Conservation (phyloP, 2,888 invertebrate species). For the Amblyteles armatorius region DNA sequence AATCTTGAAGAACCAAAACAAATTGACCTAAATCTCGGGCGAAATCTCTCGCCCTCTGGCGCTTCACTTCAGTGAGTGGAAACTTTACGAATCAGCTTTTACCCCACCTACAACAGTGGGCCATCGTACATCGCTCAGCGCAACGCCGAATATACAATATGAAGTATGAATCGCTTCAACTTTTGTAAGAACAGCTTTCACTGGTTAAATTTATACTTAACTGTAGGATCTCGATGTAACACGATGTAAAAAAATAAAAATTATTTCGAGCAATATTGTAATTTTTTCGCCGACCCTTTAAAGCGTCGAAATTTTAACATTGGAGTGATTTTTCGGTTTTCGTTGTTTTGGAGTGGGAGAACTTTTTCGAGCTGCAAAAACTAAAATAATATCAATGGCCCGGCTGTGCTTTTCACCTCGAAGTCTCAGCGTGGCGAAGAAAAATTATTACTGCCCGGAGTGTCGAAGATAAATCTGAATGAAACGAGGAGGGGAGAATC, state of each 20-base stretch:
- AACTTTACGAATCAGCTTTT: slow-evolving; percentile 63
- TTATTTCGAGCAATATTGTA: neutral
- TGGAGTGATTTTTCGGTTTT: neutral
- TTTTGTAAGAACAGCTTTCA: no score
- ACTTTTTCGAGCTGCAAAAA: neutral
- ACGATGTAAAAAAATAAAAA: slow-evolving; percentile 43
- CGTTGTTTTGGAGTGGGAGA: neutral
- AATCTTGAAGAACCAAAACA: slow-evolving; percentile 22
- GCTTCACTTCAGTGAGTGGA: slow-evolving; percentile 38
- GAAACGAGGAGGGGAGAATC: neutral
- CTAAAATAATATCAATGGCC: neutral
- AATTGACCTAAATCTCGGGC: slow-evolving; percentile 70
- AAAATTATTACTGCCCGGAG: slow-evolving; percentile 21
- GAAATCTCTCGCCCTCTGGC: slow-evolving; percentile 36
- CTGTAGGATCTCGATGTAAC: slow-evolving; percentile 67
- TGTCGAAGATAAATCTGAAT: slow-evolving; percentile 47
- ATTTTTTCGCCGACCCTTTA: neutral
- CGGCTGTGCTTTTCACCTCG: neutral
- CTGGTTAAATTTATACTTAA: neutral
- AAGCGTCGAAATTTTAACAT: neutral
- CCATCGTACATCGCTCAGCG: neutral
- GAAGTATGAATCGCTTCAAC: neutral
- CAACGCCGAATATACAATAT: slow-evolving; percentile 32
- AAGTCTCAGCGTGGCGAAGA: neutral
- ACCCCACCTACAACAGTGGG: slow-evolving; percentile 20